Conservation (phyloP, 2,888 invertebrate genomes). For the Pterostichus madidus region DNA sequence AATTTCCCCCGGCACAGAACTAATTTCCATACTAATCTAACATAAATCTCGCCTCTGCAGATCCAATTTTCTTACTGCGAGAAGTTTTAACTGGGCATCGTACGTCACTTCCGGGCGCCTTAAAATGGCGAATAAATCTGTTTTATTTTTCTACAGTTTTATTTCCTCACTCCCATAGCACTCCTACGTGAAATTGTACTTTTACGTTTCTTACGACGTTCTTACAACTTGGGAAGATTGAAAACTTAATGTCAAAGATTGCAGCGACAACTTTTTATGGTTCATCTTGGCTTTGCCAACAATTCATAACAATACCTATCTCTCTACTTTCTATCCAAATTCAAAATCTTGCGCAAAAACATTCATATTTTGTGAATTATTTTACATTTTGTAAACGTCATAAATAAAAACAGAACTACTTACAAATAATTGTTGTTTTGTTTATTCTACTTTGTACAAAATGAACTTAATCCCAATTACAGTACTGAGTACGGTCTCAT, state of each 20-base stretch:
- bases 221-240: background rate
- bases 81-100: conserved; percentile 68
- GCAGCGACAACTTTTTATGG: no score
- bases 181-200: conserved; percentile 40
- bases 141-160: conserved; percentile 66
- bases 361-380: no score
- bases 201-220: background rate
- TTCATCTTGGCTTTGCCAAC: no score
- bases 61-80: conserved; percentile 72
- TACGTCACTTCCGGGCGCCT: conserved; percentile 66
- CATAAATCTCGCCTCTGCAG: conserved; percentile 72
- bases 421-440: no score
- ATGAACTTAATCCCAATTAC: no score
- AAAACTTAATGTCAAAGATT: conserved; percentile 2
- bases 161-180: conserved; percentile 34
- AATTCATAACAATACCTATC: no score
- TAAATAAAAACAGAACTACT: no score
- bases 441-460: no score
- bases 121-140: conserved; percentile 61
- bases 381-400: no score
- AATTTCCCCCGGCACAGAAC: conserved; percentile 70
- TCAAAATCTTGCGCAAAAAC: no score
- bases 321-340: no score
- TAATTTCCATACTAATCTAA: conserved; percentile 73
- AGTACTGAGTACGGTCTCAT: no score